These are phyloP conservation scores for Polyommatus iphigenia DNA, from an alignment of 2,888 invertebrate genomes.

Conservation along the genomic window DNA sequence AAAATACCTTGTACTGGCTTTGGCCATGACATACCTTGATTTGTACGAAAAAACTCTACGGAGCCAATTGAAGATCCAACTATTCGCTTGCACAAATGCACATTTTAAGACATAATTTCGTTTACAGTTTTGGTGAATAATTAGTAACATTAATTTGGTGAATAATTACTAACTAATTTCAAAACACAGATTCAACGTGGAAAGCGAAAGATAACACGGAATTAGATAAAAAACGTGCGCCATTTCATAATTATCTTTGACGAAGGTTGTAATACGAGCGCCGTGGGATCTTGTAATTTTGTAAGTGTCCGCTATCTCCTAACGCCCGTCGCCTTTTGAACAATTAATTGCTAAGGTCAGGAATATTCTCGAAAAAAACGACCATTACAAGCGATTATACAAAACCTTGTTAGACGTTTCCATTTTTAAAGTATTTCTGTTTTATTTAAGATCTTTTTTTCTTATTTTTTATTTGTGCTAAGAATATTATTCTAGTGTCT, in stretches of 20 bases:
- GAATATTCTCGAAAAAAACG: conserved; percentile 31
- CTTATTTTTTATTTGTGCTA: neutral
- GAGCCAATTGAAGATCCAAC: too few relatives aligned
- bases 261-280: conserved; percentile 35
- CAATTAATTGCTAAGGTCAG: conserved; percentile 34
- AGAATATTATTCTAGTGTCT: neutral
- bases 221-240: conserved; percentile 13
- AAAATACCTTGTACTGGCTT: too few relatives aligned
- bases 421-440: neutral
- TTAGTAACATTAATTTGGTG: too few relatives aligned
- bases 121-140: too few relatives aligned
- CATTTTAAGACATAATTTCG: too few relatives aligned
- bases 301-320: conserved; percentile 50
- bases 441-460: neutral
- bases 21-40: too few relatives aligned
- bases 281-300: conserved; percentile 48
- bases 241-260: conserved; percentile 37
- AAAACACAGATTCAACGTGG: neutral
- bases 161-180: too few relatives aligned
- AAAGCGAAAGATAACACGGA: neutral
- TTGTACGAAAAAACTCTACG: too few relatives aligned
- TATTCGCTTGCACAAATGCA: too few relatives aligned
- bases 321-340: conserved; percentile 32
- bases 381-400: conserved; percentile 12
- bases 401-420: conserved; percentile 5